A percentile compares a stretch with the other conserved stretches of the same genome.
Conservation (phyloP, 2,113 vertebrate species). For the Hypomesus transpacificus region DNA sequence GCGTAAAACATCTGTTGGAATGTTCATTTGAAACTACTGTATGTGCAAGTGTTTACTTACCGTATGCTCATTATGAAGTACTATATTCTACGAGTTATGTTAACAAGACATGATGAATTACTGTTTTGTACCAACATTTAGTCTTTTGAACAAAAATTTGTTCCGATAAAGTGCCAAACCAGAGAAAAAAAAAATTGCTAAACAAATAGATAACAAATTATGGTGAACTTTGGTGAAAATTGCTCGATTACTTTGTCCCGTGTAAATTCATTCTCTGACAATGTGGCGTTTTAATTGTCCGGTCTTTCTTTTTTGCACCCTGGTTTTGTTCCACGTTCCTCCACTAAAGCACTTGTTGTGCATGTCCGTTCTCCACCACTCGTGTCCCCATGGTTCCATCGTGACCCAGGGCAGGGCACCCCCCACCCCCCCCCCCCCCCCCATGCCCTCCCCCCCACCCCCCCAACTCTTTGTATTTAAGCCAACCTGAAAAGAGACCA, state of each 20-base stretch:
- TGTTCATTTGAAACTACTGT: conserved; percentile 85
- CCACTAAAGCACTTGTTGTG: conserved; percentile 65
- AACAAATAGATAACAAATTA: conserved; percentile 59
- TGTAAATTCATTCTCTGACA: conserved; percentile 68
- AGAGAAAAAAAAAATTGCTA: conserved; percentile 62
- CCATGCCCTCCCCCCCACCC: conserved; percentile 43
- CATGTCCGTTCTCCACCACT: conserved; percentile 63
- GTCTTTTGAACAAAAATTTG: conserved; percentile 87
- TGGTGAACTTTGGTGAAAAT: conserved; percentile 72
- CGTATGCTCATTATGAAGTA: conserved; percentile 82
- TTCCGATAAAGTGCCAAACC: conserved; percentile 99
- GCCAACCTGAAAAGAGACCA: conserved; percentile 72
- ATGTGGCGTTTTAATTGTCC: conserved; percentile 68
- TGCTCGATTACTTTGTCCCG: conserved; percentile 73
- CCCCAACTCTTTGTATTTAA: conserved; percentile 74
- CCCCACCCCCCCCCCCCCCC: conserved; percentile 60
- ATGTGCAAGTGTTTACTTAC: conserved; percentile 89
- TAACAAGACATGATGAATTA: conserved; percentile 73
- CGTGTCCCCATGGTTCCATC: conserved; percentile 64
- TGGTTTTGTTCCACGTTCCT: conserved; percentile 58
- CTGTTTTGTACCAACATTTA: conserved; percentile 83
- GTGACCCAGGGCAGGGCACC: conserved; percentile 59
- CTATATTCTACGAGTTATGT: conserved; percentile 83
- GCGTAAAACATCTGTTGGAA: conserved; percentile 92
- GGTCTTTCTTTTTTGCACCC: conserved; percentile 61